Evolutionary conservation across 2,888 invertebrate species (phyloP), one percentile per base, ranked within the genome.

Genomic region (Allygus modestus): DNA sequence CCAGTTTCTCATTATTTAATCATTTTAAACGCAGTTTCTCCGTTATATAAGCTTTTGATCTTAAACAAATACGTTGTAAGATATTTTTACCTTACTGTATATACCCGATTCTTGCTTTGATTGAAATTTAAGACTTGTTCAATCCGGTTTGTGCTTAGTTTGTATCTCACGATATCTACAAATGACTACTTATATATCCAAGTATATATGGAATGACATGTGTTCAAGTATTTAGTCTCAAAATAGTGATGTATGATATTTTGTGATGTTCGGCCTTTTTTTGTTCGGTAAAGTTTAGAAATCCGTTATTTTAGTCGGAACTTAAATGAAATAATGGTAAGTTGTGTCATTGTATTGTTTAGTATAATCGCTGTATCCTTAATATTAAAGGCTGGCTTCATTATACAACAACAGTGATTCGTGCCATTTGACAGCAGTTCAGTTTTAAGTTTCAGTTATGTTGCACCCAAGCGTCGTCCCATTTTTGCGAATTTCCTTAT

Each of bases 211-310:
- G 28, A 28, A 46, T 77, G 46, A 28, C 75, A 77, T 77, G 75
- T 77, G 75, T 77, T 77, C 75, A 77, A 71, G 37, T 77, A 26
- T 77, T 73, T 46, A 77, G 75, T 51, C 75, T 46, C 75, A 77
- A 46, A 77, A 41, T 77, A 77, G 51, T 37, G 9, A 73, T 41
- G 41, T 69, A 69, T 41, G 20, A 73, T 73, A 15, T 73, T 69
- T 69, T 33, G 69, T 69, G 2, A 20, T 73, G 46, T 43, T 77
- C 46, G 12, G 75, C 41, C 75, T 77, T 46, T 26, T 43, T 77
- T 77, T 71, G 71, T 71, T 71, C 41, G 71, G 23, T 54, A 23
- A 54, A 58, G 20, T 58, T 20, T 58, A 20, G 9, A 58, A 51
- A 31, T 65, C 17, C 23, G 1, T 28, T 2, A 28, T 65, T 28